Conservation (phyloP, 2,888 invertebrate genomes). For the Epiblema foenella region DNA sequence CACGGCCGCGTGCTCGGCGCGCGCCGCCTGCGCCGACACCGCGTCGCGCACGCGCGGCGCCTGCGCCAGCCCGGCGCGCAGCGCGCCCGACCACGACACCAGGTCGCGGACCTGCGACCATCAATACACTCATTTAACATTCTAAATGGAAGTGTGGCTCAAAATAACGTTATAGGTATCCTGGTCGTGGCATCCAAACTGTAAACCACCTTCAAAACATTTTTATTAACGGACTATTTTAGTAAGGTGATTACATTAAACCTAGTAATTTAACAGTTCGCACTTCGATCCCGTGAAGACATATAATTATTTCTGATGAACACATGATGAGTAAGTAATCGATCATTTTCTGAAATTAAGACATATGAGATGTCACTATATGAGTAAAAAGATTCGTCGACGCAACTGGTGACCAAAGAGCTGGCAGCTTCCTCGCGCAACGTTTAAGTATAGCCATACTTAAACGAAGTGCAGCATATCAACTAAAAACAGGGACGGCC, state of each 20-base stretch:
- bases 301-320: neutral
- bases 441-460: too few species aligned
- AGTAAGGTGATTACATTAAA: too few species aligned
- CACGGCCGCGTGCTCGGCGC: conserved; percentile 87
- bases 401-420: too few species aligned
- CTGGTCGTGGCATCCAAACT: neutral
- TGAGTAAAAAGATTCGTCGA: too few species aligned
- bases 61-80: conserved; percentile 90
- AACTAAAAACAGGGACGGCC: too few species aligned
- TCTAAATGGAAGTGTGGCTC: neutral
- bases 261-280: neutral
- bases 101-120: conserved; percentile 91
- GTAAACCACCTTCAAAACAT: neutral
- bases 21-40: conserved; percentile 90
- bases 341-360: neutral
- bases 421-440: too few species aligned
- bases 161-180: neutral
- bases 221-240: too few species aligned
- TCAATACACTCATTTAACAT: too few species aligned
- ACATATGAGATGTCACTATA: too few species aligned
- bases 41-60: conserved; percentile 94
- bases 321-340: neutral
- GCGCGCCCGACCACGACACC: conserved; percentile 93
- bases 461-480: too few species aligned
- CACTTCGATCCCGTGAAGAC: neutral